These are phyloP conservation scores for Ageneiosus marmoratus DNA, from an alignment of 2,113 vertebrate species.

Conservation along the genomic window DNA sequence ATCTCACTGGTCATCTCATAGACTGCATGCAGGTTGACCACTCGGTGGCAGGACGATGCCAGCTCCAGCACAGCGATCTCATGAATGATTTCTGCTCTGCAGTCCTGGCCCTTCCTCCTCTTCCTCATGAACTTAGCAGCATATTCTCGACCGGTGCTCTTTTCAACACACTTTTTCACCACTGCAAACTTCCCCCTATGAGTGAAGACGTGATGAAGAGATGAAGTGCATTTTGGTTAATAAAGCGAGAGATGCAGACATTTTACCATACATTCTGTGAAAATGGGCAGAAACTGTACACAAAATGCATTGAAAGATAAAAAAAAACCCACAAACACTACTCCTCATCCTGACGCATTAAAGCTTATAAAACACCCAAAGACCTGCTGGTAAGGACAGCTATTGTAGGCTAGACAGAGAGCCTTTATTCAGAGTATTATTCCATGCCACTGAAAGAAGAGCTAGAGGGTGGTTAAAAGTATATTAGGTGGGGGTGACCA, in stretches of 20 bases:
- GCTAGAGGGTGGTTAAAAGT: slow-evolving; percentile 23
- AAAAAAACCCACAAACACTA: background rate
- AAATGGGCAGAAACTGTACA: background rate
- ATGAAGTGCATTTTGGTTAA: background rate
- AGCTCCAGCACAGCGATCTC: slow-evolving; percentile 75
- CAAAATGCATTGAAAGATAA: background rate
- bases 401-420: background rate
- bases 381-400: background rate
- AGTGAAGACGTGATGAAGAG: background rate
- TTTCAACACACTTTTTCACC: slow-evolving; percentile 76
- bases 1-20: slow-evolving; percentile 76
- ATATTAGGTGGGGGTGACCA: background rate
- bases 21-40: slow-evolving; percentile 73
- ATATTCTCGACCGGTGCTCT: slow-evolving; percentile 67
- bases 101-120: slow-evolving; percentile 76
- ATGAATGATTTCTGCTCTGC: slow-evolving; percentile 73
- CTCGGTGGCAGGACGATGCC: slow-evolving; percentile 63
- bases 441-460: slow-evolving; percentile 21
- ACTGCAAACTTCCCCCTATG: slow-evolving; percentile 77
- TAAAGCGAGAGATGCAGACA: background rate
- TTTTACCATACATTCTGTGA: background rate
- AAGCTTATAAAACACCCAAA: background rate
- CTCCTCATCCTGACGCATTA: background rate
- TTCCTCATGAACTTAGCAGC: slow-evolving; percentile 80
- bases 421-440: slow-evolving; percentile 13